Percentiles rank a stretch among this genome's conserved stretches.
phyloP scores from a whole-genome alignment of 2,113 vertebrate genomes.

The Nicator chloris region DNA sequence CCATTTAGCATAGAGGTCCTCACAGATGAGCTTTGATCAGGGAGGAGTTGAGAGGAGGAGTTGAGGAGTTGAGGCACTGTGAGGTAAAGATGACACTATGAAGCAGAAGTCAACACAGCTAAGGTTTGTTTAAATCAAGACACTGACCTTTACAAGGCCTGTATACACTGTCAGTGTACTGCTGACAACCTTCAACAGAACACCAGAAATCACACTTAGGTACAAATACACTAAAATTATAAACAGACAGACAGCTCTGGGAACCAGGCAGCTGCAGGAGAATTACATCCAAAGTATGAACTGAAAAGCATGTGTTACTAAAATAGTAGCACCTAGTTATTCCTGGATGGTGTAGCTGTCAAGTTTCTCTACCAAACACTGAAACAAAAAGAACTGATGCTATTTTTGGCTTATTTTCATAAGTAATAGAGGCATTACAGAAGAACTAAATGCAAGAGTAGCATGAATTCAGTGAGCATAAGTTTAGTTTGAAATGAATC shows the following conservation, averaged over 20 bases:
- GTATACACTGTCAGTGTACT: background rate
- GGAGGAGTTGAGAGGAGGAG: background rate
- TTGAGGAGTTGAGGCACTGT: background rate
- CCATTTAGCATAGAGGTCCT: background rate
- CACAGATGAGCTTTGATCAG: background rate
- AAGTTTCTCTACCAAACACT: background rate
- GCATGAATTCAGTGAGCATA: background rate
- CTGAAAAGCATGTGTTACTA: background rate
- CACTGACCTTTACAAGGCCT: background rate
- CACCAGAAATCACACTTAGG: background rate
- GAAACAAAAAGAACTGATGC: background rate
- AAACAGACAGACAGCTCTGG: background rate
- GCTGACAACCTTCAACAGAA: background rate
- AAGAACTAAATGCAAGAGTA: background rate
- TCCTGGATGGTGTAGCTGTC: background rate
- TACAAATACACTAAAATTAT: background rate
- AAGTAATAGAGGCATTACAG: background rate
- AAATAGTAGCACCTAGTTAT: background rate
- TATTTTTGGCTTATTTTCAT: background rate
- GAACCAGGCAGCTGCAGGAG: background rate
- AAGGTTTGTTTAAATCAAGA: background rate
- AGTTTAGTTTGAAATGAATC: background rate
- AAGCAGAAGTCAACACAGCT: background rate
- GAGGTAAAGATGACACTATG: background rate
- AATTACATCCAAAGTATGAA: background rate